Evolutionary conservation across 2,797 vertebrate species (phyloP), one percentile per base, ranked within the genome.

Genomic region (Enteromius treurensis): DNA sequence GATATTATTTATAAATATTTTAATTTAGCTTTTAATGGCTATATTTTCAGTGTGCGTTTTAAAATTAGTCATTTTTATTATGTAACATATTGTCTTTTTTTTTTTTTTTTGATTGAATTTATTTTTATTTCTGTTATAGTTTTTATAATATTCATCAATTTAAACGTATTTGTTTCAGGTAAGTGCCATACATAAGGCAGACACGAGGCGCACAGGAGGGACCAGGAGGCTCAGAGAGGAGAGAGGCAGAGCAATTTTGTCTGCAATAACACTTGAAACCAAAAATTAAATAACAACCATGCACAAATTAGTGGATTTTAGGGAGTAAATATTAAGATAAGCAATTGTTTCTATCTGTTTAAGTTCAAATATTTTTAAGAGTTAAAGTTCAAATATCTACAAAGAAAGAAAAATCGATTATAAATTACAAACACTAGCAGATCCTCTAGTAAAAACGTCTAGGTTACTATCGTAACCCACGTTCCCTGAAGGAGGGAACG

Each of bases 201-300:
- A 91, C 84, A 93, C 86, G 0, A 94, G 88, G 1, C 91, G 89
- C 32, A 94, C 70, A 0, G 92, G 92, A 26, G 93, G 88, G 7
- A 93, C 92, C 15, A 93, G 86, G 69, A 40, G 8, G 2, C 82
- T 87, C 1, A 94, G 65, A 84, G 89, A 5, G 10, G 21, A 14
- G n/a, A 23, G 9, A 58, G n/a, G 55, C n/a, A 93, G 91, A 74
- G 49, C 34, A 82, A 19, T 10, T 19, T 42, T 45, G 79, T 40
- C 86, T 78, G 60, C 32, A 62, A 79, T 0, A 5, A 26, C 0
- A 49, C 29, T 19, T 37, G 11, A 40, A 69, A 51, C 21, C 0
- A 32, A 53, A 10, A 4, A 34, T 9, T 8, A 49, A 23, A 47
- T 10, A 17, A 47, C 19, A 82, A 49, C 6, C 53, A 49, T 8